phyloP scores from a whole-genome alignment of 2,888 invertebrate genomes.

The Drosophila algonquin region DNA sequence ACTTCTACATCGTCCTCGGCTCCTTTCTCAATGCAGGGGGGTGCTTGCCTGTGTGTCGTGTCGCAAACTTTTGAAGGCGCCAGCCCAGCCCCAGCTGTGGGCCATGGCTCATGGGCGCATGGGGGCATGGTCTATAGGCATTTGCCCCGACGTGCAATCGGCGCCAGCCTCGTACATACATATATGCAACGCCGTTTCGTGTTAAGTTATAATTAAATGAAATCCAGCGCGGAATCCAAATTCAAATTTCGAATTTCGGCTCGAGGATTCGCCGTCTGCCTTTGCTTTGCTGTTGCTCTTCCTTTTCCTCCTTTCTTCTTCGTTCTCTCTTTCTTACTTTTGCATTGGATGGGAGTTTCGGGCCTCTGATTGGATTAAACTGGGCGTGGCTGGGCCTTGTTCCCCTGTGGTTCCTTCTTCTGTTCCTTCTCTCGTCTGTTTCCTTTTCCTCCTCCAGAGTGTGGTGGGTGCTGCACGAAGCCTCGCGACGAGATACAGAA shows the following conservation, averaged over 20 bases:
- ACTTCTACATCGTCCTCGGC: background rate
- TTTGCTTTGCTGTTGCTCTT: constrained; percentile 30
- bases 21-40: background rate
- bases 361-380: constrained; percentile 32
- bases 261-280: constrained; percentile 5
- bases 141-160: constrained; percentile 54
- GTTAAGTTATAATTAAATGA: constrained; percentile 75
- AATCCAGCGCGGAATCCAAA: constrained; percentile 53
- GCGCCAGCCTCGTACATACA: constrained; percentile 63
- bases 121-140: constrained; percentile 26
- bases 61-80: constrained; percentile 34
- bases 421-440: background rate
- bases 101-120: no score
- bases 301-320: background rate
- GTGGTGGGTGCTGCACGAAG: constrained; percentile 18
- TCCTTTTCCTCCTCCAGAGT: constrained; percentile 3
- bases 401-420: background rate
- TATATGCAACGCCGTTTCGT: constrained; percentile 74
- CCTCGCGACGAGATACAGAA: constrained; percentile 25
- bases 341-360: constrained; percentile 28
- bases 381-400: constrained; percentile 38
- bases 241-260: constrained; percentile 36
- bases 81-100: constrained; percentile 5
- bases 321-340: background rate
- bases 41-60: constrained; percentile 46